Evolutionary conservation across 1,140 invertebrate genomes (phyloP).

Genomic region (Drosophila equinoxialis): DNA sequence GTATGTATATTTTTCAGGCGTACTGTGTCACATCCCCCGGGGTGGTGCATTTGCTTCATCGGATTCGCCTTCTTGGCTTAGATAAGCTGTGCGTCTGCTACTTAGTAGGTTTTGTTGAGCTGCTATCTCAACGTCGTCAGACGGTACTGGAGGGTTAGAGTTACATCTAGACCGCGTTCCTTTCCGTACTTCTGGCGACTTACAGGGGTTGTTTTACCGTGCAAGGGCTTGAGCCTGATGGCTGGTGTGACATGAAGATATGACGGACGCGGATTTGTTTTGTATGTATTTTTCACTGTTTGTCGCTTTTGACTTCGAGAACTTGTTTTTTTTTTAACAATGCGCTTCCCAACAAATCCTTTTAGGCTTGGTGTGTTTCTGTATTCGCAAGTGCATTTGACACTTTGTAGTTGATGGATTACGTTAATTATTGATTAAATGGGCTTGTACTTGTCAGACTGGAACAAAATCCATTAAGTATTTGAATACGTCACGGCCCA

Average conservation of each 20-base stretch:
- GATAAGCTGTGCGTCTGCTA: conserved; percentile 59
- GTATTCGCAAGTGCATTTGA: conserved; percentile 76
- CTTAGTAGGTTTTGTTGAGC: conserved; percentile 15
- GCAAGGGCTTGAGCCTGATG: conserved; percentile 33
- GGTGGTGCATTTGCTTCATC: conserved; percentile 52
- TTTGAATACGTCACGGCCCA: conserved; percentile 60
- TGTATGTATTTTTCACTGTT: conserved; percentile 60
- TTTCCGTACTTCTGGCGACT: not conserved
- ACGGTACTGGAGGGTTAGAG: conserved; percentile 47
- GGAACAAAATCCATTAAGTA: conserved; percentile 70
- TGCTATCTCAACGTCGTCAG: conserved; percentile 62
- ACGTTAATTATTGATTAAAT: conserved; percentile 82
- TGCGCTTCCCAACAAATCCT: conserved; percentile 67
- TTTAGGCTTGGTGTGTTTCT: conserved; percentile 56
- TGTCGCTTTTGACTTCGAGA: conserved; percentile 46
- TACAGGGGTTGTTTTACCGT: conserved; percentile 54
- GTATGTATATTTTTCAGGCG: not conserved
- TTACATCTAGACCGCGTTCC: not conserved
- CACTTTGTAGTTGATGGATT: conserved; percentile 80
- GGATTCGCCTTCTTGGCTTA: conserved; percentile 69
- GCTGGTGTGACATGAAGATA: conserved; percentile 79
- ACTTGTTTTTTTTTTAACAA: conserved; percentile 68
- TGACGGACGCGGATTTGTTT: conserved; percentile 79
- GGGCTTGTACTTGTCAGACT: conserved; percentile 77
- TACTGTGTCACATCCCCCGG: not conserved